Percentiles rank a stretch among this genome's conserved stretches.
These are phyloP conservation scores for Diuraphis noxia DNA, from an alignment of 1,140 invertebrate genomes.

Conservation along the genomic window DNA sequence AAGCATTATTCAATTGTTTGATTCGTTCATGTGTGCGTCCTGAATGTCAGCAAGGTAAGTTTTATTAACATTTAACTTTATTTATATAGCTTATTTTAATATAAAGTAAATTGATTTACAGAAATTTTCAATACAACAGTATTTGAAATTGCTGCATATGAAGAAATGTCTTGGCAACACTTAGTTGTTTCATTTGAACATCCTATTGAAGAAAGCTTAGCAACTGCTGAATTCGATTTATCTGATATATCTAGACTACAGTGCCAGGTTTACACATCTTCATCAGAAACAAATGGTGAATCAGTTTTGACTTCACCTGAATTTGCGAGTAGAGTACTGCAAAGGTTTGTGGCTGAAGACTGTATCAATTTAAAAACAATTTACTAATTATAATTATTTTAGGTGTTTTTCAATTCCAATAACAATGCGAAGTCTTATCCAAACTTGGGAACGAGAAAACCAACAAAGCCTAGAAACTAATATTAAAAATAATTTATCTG, in stretches of 20 bases:
- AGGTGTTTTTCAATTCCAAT: slow-evolving; percentile 88
- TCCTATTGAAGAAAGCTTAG: slow-evolving; percentile 87
- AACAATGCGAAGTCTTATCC: slow-evolving; percentile 75
- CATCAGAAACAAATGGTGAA: slow-evolving; percentile 63
- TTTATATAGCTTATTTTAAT: neutral
- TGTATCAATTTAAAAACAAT: neutral
- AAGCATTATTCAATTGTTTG: slow-evolving; percentile 88
- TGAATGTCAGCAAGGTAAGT: slow-evolving; percentile 71
- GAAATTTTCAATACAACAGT: slow-evolving; percentile 81
- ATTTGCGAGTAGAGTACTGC: slow-evolving; percentile 80
- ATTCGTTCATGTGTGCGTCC: slow-evolving; percentile 84
- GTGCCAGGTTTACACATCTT: slow-evolving; percentile 68
- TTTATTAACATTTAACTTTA: neutral
- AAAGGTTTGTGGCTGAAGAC: slow-evolving; percentile 64
- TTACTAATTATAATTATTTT: slow-evolving; percentile 56
- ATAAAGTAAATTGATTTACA: slow-evolving; percentile 5
- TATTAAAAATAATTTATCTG: slow-evolving; percentile 48
- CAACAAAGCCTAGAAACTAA: slow-evolving; percentile 36
- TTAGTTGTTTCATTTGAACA: slow-evolving; percentile 90
- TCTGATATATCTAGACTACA: slow-evolving; percentile 75
- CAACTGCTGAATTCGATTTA: slow-evolving; percentile 87
- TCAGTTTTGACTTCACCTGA: slow-evolving; percentile 70
- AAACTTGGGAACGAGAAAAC: slow-evolving; percentile 64
- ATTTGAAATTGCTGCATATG: slow-evolving; percentile 82
- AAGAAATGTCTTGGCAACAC: slow-evolving; percentile 76